These are phyloP conservation scores for Trichoplusia ni DNA, from an alignment of 1,140 invertebrate species.

Conservation along the genomic window DNA sequence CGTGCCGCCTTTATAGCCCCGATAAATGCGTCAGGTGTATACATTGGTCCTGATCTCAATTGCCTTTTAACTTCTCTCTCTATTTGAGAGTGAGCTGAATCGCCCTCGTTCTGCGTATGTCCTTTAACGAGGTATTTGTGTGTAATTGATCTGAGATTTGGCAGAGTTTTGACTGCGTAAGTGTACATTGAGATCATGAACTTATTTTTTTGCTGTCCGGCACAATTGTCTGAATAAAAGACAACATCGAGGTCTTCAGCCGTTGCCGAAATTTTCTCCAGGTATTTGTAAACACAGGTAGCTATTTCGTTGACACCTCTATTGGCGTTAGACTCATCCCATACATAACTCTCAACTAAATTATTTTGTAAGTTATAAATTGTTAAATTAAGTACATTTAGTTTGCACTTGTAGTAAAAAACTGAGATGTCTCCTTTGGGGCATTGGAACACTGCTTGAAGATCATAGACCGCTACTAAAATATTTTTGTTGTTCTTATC, in stretches of 20 bases:
- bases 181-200: conserved; percentile 36
- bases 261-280: conserved; percentile 17
- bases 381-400: conserved; percentile 26
- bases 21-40: conserved; percentile 32
- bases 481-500: conserved; percentile 31
- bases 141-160: conserved; percentile 36
- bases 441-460: conserved; percentile 43
- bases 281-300: conserved; percentile 35
- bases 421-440: conserved; percentile 41
- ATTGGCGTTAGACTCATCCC: conserved; percentile 36
- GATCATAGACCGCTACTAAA: conserved; percentile 38
- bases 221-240: conserved; percentile 45
- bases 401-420: conserved; percentile 45
- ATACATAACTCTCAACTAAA: conserved; percentile 32
- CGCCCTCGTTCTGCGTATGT: conserved; percentile 37
- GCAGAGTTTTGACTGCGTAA: conserved; percentile 8
- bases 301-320: conserved; percentile 39
- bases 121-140: conserved; percentile 37
- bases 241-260: conserved; percentile 26
- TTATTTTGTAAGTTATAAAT: conserved; percentile 37
- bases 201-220: conserved; percentile 43
- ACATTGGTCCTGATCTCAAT: conserved; percentile 33
- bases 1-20: conserved; percentile 17
- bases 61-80: conserved; percentile 27
- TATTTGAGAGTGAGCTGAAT: conserved; percentile 30